Conservation (phyloP, 2,888 invertebrate genomes). For the Galeopsomyia nigrocyanea region DNA sequence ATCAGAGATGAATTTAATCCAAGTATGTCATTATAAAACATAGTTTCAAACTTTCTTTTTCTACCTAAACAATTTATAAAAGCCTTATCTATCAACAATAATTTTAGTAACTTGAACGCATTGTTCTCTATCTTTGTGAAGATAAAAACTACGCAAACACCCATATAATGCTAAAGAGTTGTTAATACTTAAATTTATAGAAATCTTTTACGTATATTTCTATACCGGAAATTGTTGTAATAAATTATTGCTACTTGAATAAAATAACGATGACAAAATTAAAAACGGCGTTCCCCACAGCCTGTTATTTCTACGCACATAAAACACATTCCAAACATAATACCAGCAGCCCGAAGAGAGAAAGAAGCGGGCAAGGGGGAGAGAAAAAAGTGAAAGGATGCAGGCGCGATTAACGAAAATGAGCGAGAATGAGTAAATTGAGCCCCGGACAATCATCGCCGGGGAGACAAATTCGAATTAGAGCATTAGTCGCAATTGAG, state of each 20-base stretch:
- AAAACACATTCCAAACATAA: constrained; percentile 5
- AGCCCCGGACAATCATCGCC: constrained; percentile 11
- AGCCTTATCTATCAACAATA: background rate
- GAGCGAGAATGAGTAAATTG: constrained; percentile 41
- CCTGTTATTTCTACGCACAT: background rate
- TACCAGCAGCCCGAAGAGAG: background rate
- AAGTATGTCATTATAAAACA: constrained; percentile 27
- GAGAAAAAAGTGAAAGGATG: constrained; percentile 32
- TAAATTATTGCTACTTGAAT: constrained; percentile 64
- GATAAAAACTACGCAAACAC: constrained; percentile 34
- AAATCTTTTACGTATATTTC: constrained; percentile 67
- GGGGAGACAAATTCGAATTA: constrained; percentile 12
- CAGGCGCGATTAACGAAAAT: constrained; percentile 21
- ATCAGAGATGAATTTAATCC: constrained; percentile 22
- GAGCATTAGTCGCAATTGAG: background rate
- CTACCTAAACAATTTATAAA: background rate
- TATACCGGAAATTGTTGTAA: constrained; percentile 66
- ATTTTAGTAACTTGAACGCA: constrained; percentile 11
- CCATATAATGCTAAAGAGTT: constrained; percentile 46
- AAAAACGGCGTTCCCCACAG: background rate
- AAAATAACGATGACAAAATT: constrained; percentile 50
- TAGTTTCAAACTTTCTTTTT: background rate
- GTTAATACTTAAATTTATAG: constrained; percentile 55
- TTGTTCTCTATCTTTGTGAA: constrained; percentile 5
- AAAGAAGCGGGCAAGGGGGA: constrained; percentile 7